These are phyloP conservation scores for Anthopleura sola DNA, from an alignment of 64 coral and sea anemone genomes.

Conservation along the genomic window DNA sequence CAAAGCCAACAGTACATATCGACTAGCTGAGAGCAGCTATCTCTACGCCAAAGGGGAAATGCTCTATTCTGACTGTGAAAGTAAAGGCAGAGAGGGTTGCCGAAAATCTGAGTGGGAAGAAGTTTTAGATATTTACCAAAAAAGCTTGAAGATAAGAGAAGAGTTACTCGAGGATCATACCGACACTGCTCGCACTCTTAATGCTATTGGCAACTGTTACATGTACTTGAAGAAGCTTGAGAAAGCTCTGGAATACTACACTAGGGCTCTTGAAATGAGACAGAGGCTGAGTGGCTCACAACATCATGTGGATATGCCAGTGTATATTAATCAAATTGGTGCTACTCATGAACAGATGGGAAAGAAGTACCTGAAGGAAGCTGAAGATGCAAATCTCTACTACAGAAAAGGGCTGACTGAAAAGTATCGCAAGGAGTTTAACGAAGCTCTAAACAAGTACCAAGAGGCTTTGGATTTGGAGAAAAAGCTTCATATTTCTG, in stretches of 20 bases:
- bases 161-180: slow-evolving; percentile 19
- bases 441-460: slow-evolving; percentile 23
- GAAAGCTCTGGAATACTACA: slow-evolving; percentile 17
- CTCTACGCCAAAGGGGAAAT: slow-evolving; percentile 31
- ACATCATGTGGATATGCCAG: slow-evolving; percentile 34
- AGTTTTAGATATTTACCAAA: not conserved
- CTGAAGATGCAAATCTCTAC: not conserved
- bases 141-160: slow-evolving; percentile 22
- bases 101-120: not conserved
- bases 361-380: not conserved
- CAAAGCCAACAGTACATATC: not conserved
- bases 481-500: slow-evolving; percentile 37
- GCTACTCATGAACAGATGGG: slow-evolving; percentile 32
- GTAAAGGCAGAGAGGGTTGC: not conserved
- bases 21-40: slow-evolving; percentile 10
- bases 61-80: not conserved
- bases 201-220: slow-evolving; percentile 42
- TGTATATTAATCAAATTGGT: slow-evolving; percentile 37
- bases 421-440: not conserved
- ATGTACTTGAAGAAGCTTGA: not conserved
- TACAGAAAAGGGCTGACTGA: not conserved
- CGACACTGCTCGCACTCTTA: slow-evolving; percentile 35
- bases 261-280: slow-evolving; percentile 36
- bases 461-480: slow-evolving; percentile 39
- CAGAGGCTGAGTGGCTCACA: slow-evolving; percentile 18